Base-by-base conservation (phyloP, 1,140 invertebrate genomes). In the Gryon sp. region DNA sequence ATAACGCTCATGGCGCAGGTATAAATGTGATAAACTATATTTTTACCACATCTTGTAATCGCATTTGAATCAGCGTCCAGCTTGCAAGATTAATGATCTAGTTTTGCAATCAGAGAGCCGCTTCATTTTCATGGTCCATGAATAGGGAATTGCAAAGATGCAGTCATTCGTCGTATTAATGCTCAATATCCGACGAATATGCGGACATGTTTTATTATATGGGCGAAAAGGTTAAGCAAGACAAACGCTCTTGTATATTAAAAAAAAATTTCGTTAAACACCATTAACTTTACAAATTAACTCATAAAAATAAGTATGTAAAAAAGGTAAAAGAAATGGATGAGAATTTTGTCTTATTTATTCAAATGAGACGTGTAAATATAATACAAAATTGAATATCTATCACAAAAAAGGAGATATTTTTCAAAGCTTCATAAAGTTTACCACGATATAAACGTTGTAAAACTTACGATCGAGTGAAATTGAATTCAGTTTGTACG, bases 1-100 rank as follows among this genome's bases (percentile, higher is more conserved):
- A 68, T 66, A 60, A 72, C 41, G 63, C 5, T 76, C 63, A 43
- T 52, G 65, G 41, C 50, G 48, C 43, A 60, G 73, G 74, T 72
- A 78, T 73, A 55, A n/a, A n/a, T n/a, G n/a, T n/a, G n/a, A n/a
- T n/a, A n/a, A n/a, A n/a, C n/a, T n/a, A 63, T 73, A 68, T 73
- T 78, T 78, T 72, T 72, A 68, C 62, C 52, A 57, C 76, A 73
- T 68, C 69, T 68, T 63, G 76, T 78, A 78, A 78, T 73, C 76
- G 76, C 68, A 59, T 73, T 73, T 66, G 63, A 73, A 69, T 69
- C 62, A 46, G 63, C 32, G 55, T 59, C 48, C 40, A 30, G 34
- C 36, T n/a, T 38, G 28, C 14, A 73, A 73, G 76, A 78, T 78
- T 63, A 69, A 73, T 41, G 76, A 69, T 73, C 63, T 28, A 53